Percentiles rank a stretch among this genome's conserved stretches.
Evolutionary conservation across 2,797 vertebrate genomes (phyloP).

Genomic region (Bucorvus abyssinicus): DNA sequence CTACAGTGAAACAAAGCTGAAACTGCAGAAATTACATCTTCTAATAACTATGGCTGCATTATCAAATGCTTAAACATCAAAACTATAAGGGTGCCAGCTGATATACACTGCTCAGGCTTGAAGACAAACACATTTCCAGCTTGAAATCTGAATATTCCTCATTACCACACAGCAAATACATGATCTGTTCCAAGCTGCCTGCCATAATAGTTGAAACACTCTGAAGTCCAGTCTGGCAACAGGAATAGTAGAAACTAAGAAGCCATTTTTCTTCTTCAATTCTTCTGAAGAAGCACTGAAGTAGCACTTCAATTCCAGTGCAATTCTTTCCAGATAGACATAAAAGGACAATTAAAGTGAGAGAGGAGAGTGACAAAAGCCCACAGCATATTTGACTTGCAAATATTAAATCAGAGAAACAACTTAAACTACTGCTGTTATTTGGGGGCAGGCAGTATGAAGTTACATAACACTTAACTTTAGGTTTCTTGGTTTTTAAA

Average conservation of each 20-base stretch:
- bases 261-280: background rate
- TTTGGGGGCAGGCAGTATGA: background rate
- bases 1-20: background rate
- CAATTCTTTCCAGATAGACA: background rate
- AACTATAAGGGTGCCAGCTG: background rate
- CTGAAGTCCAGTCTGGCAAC: background rate
- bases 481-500: background rate
- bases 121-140: background rate
- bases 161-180: background rate
- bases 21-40: background rate
- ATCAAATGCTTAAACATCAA: background rate
- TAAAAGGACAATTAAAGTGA: background rate
- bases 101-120: background rate
- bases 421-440: background rate
- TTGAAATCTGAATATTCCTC: background rate
- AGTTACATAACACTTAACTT: background rate
- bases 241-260: background rate
- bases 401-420: background rate
- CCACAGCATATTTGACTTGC: background rate
- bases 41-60: background rate
- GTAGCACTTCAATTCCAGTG: background rate
- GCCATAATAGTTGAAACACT: fast-evolving
- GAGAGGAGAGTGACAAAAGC: background rate
- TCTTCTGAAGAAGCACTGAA: background rate
- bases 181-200: background rate